Evolutionary conservation across 2,113 vertebrate genomes (phyloP), one percentile per base, ranked within the genome.

Genomic region (Ameiurus melas): DNA sequence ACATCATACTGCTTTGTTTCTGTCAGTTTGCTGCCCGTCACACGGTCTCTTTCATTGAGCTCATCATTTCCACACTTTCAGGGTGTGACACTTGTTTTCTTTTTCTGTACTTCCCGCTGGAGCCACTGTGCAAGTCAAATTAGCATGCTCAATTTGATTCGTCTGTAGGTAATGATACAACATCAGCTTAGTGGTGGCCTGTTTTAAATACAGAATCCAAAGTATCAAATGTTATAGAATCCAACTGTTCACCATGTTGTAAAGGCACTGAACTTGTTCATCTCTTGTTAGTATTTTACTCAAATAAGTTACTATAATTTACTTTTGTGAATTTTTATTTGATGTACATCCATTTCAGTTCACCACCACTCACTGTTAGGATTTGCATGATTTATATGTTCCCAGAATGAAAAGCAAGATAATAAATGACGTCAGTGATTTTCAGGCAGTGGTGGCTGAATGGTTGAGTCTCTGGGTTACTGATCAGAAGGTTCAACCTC

Each of bases 311-410:
- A 2, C 43, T 85, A 39, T 85, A 0, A 66, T 66, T 66, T 19
- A 36, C 5, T 2, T 70, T 71, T 71, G 68, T 36, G 68, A 30
- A 71, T 77, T 57, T 16, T 70, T 27, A 20, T 68, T 80, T 51
- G 39, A 33, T 79, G 70, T 36, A 73, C 47, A 51, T 16, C 12
- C 39, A 68, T 58, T 88, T 73, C 75, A 90, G 93, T 94, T 90
- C 93, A 70, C 90, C 92, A 94, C 93, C 93, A 89, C 93, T 94
- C 93, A 90, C 94, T 95, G 92, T 93, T 85, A 85, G 86, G 70
- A 79, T 89, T 53, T 73, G 55, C 36, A 82, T 14, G 25, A 58
- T 78, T 75, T 88, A 22, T 39, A 88, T 57, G 39, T 39, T 88
- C 53, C 62, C 51, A 53, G 55, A 36, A 88, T 82, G 87, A 60